Base-by-base conservation (phyloP, 2,113 vertebrate species). In the Anarhynchus alexandrinus region DNA sequence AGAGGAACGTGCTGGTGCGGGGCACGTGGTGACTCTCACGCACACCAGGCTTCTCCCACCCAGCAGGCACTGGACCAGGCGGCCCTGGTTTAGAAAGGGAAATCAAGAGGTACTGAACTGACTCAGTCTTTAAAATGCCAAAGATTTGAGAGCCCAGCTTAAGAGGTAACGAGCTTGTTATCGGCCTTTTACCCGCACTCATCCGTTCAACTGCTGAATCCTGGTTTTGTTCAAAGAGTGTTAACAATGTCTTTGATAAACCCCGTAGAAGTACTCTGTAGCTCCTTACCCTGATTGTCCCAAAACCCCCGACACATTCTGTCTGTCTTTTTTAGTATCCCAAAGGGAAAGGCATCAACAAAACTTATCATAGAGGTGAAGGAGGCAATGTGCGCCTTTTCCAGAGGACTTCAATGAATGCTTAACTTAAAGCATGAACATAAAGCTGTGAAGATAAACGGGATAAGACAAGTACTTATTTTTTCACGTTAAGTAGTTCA, bases 1-100 rank as follows among this genome's bases (percentile, higher is more conserved):
- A 0, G 1, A 74, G 47, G 70, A 61, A 62, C 0, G 9, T 22
- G 67, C 38, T 52, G 22, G 23, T 29, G 23, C 1, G 3, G 19
- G 36, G 34, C 51, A 72, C 27, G 6, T 0, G 52, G 45, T 11
- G 21, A 57, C 20, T n/a, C 27, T 29, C 10, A 9, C 0, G 6
- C 25, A 34, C 38, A 27, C 26, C 30, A 26, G 34, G 34, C 12
- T 67, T 8, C 15, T 32, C 42, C 47, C 38, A 55, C 43, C 2
- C 0, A 84, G 25, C 52, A 36, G 22, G 23, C 65, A 34, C 19
- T 29, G 52, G 36, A 54, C 22, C n/a, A 77, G 36, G 27, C 9
- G 38, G 30, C 32, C 12, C 30, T 19, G 16, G 27, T 72, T 82
- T 72, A 76, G 29, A 43, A 66, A 30, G 15, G 4, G 23, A 55